Evolutionary conservation across 2,797 vertebrate species (phyloP).

Genomic region (Enteromius treurensis): DNA sequence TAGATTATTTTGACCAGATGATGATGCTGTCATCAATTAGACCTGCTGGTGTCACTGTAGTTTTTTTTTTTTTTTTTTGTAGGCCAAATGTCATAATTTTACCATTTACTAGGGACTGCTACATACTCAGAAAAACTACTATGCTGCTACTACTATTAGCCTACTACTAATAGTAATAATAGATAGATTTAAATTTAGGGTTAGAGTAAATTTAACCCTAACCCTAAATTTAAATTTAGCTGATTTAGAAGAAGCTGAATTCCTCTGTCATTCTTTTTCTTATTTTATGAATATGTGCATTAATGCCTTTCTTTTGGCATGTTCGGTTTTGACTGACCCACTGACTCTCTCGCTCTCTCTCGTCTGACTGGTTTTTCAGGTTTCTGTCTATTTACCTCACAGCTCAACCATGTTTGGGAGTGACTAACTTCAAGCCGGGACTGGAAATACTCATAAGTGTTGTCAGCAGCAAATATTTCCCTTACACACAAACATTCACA

Average conservation of each 20-base stretch:
- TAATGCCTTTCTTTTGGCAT: conserved; percentile 11
- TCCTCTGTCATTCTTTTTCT: background rate
- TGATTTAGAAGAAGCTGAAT: conserved; percentile 6
- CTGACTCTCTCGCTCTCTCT: conserved; percentile 11
- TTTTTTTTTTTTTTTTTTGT: background rate
- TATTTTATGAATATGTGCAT: background rate
- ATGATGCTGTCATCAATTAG: too few species aligned
- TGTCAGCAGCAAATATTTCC: conserved; percentile 9
- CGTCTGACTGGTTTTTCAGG: conserved; percentile 55
- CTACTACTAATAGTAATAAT: background rate
- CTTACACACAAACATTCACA: background rate
- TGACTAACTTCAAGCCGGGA: conserved; percentile 21
- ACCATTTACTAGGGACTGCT: background rate
- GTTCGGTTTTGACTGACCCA: conserved; percentile 8
- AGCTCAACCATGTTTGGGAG: conserved; percentile 49
- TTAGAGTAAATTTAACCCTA: too few species aligned
- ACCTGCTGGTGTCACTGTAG: too few species aligned
- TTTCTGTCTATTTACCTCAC: conserved; percentile 37
- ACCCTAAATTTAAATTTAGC: too few species aligned
- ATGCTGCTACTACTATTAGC: too few species aligned
- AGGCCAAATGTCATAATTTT: background rate
- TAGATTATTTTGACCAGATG: background rate
- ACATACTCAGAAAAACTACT: background rate
- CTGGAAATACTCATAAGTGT: background rate
- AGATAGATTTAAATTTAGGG: too few species aligned